phyloP scores from a whole-genome alignment of 2,888 invertebrate species.

The Malacosoma neustria region DNA sequence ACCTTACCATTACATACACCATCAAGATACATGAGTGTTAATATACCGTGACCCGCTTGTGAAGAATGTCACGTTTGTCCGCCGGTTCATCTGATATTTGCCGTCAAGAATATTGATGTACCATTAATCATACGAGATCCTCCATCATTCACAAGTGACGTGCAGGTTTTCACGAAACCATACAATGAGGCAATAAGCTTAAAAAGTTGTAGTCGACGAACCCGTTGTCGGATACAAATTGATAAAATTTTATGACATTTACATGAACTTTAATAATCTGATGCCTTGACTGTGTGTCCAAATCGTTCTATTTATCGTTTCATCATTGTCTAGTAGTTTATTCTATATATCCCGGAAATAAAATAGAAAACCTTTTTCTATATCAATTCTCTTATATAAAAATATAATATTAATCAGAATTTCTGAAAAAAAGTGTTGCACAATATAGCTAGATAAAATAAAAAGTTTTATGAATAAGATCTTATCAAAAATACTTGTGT shows the following conservation, averaged over 20 bases:
- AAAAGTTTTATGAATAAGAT: no score
- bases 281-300: no score
- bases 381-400: background rate
- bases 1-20: background rate
- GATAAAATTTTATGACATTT: no score
- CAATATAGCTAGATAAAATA: no score
- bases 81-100: slow-evolving; percentile 40
- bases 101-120: slow-evolving; percentile 51
- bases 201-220: background rate
- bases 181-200: background rate
- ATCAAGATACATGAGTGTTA: background rate
- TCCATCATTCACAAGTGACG: slow-evolving; percentile 8
- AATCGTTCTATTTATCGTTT: no score
- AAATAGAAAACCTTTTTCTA: background rate
- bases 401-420: background rate
- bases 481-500: no score
- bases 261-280: no score
- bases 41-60: slow-evolving; percentile 13
- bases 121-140: slow-evolving; percentile 35
- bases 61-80: slow-evolving; percentile 30
- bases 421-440: no score
- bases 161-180: slow-evolving; percentile 13
- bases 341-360: background rate
- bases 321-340: no score
- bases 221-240: no score